Conservation (phyloP, 1,140 invertebrate species). For the Drosophila tropicalis region DNA sequence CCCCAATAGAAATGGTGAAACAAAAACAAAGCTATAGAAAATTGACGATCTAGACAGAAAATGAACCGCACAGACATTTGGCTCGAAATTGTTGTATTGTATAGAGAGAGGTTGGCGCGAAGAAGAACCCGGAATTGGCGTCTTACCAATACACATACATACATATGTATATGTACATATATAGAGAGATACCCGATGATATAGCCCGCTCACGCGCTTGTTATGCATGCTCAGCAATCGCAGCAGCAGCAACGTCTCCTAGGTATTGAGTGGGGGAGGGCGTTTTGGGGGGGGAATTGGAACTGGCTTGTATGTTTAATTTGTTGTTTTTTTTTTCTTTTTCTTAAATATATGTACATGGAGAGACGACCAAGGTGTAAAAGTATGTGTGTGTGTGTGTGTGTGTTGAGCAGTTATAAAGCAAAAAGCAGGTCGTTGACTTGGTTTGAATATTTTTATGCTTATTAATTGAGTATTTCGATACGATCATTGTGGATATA, state of each 20-base stretch:
- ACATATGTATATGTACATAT: too few species aligned
- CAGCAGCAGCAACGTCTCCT: slow-evolving; percentile 16
- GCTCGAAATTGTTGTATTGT: slow-evolving; percentile 14
- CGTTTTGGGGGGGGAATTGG: background rate
- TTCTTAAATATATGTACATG: slow-evolving; percentile 51
- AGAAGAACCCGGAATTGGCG: slow-evolving; percentile 80
- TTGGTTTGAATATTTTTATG: slow-evolving; percentile 73
- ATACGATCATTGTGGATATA: slow-evolving; percentile 51
- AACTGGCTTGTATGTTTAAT: slow-evolving; percentile 16
- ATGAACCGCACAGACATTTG: slow-evolving; percentile 66
- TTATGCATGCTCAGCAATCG: slow-evolving; percentile 75
- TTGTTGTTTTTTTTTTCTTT: slow-evolving; percentile 35
- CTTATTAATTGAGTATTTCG: slow-evolving; percentile 83
- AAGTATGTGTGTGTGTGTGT: slow-evolving; percentile 8
- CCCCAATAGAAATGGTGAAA: too few species aligned
- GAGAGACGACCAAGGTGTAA: slow-evolving; percentile 20
- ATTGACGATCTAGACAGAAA: slow-evolving; percentile 76
- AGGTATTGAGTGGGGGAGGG: background rate
- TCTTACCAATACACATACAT: slow-evolving; percentile 30
- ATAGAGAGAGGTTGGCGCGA: slow-evolving; percentile 43
- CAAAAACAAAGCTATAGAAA: background rate
- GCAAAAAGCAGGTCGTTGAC: slow-evolving; percentile 82
- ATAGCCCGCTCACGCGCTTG: slow-evolving; percentile 76
- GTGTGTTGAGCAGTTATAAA: slow-evolving; percentile 69
- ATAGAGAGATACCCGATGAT: slow-evolving; percentile 38